Evolutionary conservation across 2,797 vertebrate species (phyloP).

Genomic region (Adrianichthys oophorus): DNA sequence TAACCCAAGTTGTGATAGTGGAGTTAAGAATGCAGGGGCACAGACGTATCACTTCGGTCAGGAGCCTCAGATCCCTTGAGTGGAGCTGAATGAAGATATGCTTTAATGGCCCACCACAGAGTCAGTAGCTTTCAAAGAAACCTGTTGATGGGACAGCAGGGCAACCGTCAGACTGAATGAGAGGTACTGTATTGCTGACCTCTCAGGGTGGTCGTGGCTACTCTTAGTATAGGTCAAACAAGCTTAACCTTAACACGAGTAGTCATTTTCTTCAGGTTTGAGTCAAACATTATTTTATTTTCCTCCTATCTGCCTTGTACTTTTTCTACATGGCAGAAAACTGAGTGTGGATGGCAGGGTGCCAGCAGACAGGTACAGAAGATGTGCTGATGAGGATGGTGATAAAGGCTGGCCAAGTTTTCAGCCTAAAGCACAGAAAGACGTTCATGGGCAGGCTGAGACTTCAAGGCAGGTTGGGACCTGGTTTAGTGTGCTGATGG

Average conservation of each 20-base stretch:
- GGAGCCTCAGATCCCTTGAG: constrained; percentile 65
- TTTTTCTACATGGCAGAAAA: constrained; percentile 49
- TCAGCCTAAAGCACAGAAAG: constrained; percentile 53
- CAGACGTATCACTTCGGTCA: constrained; percentile 75
- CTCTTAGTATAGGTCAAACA: constrained; percentile 55
- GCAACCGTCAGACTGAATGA: constrained; percentile 48
- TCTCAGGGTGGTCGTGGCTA: constrained; percentile 41
- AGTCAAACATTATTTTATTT: constrained; percentile 25
- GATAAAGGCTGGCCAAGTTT: constrained; percentile 50
- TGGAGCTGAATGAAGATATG: constrained; percentile 69
- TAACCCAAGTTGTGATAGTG: constrained; percentile 69
- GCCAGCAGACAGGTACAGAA: constrained; percentile 73
- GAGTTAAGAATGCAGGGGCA: constrained; percentile 63
- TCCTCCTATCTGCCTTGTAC: constrained; percentile 13
- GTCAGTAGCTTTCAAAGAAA: constrained; percentile 67
- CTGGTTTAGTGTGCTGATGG: constrained; percentile 69
- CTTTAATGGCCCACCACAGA: constrained; percentile 75
- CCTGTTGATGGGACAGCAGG: constrained; percentile 57
- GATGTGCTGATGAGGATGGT: constrained; percentile 62
- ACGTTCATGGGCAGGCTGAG: constrained; percentile 66
- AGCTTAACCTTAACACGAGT: constrained; percentile 57
- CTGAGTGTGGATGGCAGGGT: constrained; percentile 53
- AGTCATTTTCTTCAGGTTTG: constrained; percentile 41
- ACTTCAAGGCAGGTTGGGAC: constrained; percentile 79
- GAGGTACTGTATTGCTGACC: constrained; percentile 41